Evolutionary conservation across 2,113 vertebrate species (phyloP).

Genomic region (Australoheros scitulus): DNA sequence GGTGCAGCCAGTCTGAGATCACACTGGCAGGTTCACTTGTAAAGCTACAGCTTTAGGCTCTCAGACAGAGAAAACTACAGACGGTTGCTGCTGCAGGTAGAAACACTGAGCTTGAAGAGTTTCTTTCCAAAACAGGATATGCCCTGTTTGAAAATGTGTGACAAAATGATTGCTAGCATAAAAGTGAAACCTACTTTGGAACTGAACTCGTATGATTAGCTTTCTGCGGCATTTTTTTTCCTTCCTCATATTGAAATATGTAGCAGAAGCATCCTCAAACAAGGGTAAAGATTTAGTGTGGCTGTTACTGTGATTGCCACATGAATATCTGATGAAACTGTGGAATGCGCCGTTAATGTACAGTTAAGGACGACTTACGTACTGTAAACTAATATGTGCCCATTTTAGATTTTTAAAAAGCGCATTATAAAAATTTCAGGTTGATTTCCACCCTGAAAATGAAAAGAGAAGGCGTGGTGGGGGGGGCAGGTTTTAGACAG

Average conservation of each 20-base stretch:
- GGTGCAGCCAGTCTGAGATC: slow-evolving; percentile 80
- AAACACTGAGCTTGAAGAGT: slow-evolving; percentile 57
- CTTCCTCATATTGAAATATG: neutral
- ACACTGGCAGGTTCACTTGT: slow-evolving; percentile 78
- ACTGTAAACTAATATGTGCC: neutral
- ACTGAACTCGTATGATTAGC: slow-evolving; percentile 49
- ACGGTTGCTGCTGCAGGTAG: slow-evolving; percentile 68
- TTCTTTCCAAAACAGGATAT: slow-evolving; percentile 60
- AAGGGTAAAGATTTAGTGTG: neutral
- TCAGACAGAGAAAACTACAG: slow-evolving; percentile 73
- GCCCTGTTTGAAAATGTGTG: slow-evolving; percentile 62
- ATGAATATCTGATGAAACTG: neutral
- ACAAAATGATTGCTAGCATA: slow-evolving; percentile 68
- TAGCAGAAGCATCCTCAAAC: slow-evolving; percentile 7
- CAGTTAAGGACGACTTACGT: neutral
- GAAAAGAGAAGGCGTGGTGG: slow-evolving; percentile 9
- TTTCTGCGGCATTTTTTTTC: slow-evolving; percentile 14
- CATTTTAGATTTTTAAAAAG: slow-evolving; percentile 13
- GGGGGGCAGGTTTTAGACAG: slow-evolving; percentile 23
- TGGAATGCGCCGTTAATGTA: neutral
- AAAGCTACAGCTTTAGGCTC: slow-evolving; percentile 78
- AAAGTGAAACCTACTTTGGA: slow-evolving; percentile 54
- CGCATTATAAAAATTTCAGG: slow-evolving; percentile 23
- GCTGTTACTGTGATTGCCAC: neutral
- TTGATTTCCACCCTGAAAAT: slow-evolving; percentile 11